A percentile compares a stretch with the other conserved stretches of the same genome.
These are phyloP conservation scores for Amblyteles armatorius DNA, from an alignment of 2,888 invertebrate genomes.

Conservation along the genomic window DNA sequence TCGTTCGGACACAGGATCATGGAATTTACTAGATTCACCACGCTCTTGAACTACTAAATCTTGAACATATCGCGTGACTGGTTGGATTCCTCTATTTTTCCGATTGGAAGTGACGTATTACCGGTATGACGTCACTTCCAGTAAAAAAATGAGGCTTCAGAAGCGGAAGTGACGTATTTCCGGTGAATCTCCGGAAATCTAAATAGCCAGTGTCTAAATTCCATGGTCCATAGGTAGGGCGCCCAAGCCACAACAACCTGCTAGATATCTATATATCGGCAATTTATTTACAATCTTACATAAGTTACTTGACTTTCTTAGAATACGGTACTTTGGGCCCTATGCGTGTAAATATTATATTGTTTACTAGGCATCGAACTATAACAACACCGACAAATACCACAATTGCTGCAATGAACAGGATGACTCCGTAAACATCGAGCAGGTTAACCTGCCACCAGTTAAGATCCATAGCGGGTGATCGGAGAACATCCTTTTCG, in stretches of 20 bases:
- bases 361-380: conserved; percentile 3
- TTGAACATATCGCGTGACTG: too few relatives aligned
- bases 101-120: neutral
- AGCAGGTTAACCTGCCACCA: conserved; percentile 62
- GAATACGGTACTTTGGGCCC: neutral
- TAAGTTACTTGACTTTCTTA: conserved; percentile 34
- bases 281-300: neutral
- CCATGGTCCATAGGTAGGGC: neutral
- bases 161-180: neutral
- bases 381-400: neutral
- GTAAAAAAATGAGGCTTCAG: too few relatives aligned
- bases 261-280: neutral
- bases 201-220: neutral
- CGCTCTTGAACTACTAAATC: too few relatives aligned
- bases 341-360: neutral
- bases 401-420: neutral
- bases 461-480: conserved; percentile 58
- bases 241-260: neutral
- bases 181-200: neutral
- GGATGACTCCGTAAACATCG: conserved; percentile 54
- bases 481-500: conserved; percentile 49
- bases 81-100: neutral
- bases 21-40: too few relatives aligned
- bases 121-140: neutral
- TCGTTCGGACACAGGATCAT: too few relatives aligned